Evolutionary conservation across 92 coral and sea anemone genomes (phyloP).

Genomic region (Zoanthus sansibaricus): DNA sequence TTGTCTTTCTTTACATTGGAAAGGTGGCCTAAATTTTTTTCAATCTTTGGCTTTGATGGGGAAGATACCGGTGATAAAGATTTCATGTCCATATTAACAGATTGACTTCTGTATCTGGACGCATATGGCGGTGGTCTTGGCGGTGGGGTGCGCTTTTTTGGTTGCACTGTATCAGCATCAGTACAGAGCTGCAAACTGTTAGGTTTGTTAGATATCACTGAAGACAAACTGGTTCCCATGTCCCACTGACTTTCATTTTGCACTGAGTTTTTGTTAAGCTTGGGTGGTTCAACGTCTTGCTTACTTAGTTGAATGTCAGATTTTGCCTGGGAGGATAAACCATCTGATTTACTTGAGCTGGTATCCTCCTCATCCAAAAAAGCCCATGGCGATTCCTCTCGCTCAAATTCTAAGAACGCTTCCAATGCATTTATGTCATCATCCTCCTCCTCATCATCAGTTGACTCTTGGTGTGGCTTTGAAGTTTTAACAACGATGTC

Average conservation of each 20-base stretch:
- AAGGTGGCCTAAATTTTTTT: not conserved
- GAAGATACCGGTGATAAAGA: not conserved
- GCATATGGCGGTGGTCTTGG: slow-evolving; percentile 44
- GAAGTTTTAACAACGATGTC: not conserved
- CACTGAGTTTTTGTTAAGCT: not conserved
- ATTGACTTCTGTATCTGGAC: not conserved
- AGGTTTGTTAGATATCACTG: not conserved
- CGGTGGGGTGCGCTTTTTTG: slow-evolving; percentile 31
- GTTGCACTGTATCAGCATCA: not conserved
- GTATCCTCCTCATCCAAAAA: slow-evolving; percentile 44
- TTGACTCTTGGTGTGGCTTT: not conserved
- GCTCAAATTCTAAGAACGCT: slow-evolving; percentile 44
- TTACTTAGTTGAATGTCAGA: not conserved
- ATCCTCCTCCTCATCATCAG: slow-evolving; percentile 7
- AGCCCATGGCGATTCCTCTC: slow-evolving; percentile 45
- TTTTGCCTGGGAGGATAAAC: not conserved
- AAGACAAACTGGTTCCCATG: not conserved
- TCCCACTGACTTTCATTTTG: not conserved
- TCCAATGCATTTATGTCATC: slow-evolving; percentile 21
- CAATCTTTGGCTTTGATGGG: not conserved
- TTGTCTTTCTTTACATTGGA: not conserved
- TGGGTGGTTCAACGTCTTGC: not conserved
- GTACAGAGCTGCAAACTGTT: not conserved
- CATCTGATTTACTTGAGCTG: slow-evolving; percentile 27
- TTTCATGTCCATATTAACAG: not conserved